Percentiles rank a stretch among this genome's conserved stretches.
phyloP scores from a whole-genome alignment of 1,140 invertebrate genomes.

The Nephila pilipes region DNA sequence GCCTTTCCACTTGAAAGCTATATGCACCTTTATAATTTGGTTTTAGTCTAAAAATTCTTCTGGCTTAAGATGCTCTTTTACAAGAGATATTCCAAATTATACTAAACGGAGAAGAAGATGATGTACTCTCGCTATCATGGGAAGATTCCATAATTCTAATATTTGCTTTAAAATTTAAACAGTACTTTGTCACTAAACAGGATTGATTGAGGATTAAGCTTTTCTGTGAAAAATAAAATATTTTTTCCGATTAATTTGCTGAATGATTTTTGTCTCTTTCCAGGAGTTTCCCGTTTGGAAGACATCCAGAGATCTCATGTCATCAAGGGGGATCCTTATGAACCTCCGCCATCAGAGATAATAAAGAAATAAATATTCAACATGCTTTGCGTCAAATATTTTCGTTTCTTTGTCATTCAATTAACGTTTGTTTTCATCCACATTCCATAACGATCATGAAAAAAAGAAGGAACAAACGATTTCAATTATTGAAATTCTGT shows the following conservation, averaged over 20 bases:
- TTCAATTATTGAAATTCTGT: no score
- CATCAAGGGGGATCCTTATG: background rate
- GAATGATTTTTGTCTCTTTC: background rate
- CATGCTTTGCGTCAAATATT: background rate
- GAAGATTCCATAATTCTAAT: no score
- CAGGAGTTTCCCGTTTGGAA: slow-evolving; percentile 42
- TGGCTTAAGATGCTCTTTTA: no score
- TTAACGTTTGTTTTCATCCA: background rate
- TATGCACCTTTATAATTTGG: no score
- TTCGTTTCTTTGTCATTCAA: background rate
- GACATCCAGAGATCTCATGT: slow-evolving; percentile 63
- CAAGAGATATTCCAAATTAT: no score
- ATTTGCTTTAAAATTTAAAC: background rate
- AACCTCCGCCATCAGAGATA: background rate
- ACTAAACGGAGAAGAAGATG: no score
- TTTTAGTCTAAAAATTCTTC: no score
- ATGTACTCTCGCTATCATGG: no score
- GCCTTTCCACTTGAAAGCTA: no score
- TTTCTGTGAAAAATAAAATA: background rate
- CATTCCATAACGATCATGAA: no score
- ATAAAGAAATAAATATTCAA: background rate
- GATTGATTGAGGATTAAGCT: background rate
- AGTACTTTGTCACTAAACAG: background rate
- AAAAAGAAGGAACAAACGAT: no score
- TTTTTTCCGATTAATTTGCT: no score